These are phyloP conservation scores for Diplodus sargus DNA, from an alignment of 2,797 vertebrate species.

Conservation along the genomic window DNA sequence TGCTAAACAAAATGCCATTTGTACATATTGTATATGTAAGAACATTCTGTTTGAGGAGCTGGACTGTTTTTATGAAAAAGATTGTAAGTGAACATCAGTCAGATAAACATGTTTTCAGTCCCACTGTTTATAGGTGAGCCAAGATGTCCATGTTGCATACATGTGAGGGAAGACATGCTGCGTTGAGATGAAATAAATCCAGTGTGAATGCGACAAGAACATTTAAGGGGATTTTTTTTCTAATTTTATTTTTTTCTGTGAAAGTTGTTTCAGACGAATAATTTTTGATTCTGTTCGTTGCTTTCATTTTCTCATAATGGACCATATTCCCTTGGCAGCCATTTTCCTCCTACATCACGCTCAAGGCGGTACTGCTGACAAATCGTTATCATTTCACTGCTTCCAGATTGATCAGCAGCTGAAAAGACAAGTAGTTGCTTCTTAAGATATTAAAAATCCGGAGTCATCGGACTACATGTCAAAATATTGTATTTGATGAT, in stretches of 20 bases:
- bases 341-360: neutral
- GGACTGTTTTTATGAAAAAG: neutral
- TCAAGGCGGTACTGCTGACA: too few species aligned
- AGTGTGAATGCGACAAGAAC: neutral
- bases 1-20: neutral
- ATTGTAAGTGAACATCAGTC: neutral
- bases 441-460: too few species aligned
- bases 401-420: too few species aligned
- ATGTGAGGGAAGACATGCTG: neutral
- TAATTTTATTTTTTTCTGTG: neutral
- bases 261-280: neutral
- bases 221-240: too few species aligned
- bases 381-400: too few species aligned
- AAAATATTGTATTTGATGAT: neutral
- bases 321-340: neutral
- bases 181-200: neutral
- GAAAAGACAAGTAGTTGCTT: too few species aligned
- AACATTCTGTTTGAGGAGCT: neutral
- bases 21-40: slow-evolving; percentile 34
- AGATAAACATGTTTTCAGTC: neutral
- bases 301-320: neutral
- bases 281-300: neutral
- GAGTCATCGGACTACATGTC: too few species aligned
- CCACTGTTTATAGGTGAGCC: neutral
- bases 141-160: neutral